These are phyloP conservation scores for Murina feae DNA, from an alignment of 2,113 vertebrate genomes.

Conservation along the genomic window DNA sequence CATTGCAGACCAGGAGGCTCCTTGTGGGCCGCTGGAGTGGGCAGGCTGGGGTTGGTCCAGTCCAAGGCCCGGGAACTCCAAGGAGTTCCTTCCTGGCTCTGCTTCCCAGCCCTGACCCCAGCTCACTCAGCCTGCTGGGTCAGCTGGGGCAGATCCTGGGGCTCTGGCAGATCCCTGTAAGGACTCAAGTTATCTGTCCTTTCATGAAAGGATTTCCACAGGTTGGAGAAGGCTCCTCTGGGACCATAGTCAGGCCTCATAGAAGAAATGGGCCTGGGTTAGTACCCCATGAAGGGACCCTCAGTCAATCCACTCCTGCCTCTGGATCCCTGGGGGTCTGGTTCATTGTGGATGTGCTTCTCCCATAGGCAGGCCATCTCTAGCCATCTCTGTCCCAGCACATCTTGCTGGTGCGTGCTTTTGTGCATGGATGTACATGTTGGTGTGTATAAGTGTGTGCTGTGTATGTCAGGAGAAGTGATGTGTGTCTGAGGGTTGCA, in stretches of 20 bases:
- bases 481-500: background rate
- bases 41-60: background rate
- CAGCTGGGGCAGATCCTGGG: too few relatives aligned
- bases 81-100: background rate
- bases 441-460: background rate
- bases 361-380: background rate
- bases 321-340: background rate
- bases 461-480: background rate
- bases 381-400: background rate
- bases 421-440: background rate
- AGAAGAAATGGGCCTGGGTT: background rate
- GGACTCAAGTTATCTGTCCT: background rate
- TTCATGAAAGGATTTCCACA: background rate
- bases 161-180: background rate
- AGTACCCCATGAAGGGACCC: background rate
- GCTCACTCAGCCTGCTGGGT: background rate
- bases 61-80: background rate
- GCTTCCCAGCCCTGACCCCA: background rate
- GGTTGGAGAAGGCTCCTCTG: background rate
- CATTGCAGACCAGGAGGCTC: too few relatives aligned
- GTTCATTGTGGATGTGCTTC: background rate
- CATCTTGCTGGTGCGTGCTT: too few relatives aligned
- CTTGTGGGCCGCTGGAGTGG: fast-evolving
- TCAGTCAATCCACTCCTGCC: background rate
- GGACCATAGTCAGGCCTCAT: background rate